Evolutionary conservation across 1,140 invertebrate species (phyloP).

Genomic region (Coptotermes formosanus): DNA sequence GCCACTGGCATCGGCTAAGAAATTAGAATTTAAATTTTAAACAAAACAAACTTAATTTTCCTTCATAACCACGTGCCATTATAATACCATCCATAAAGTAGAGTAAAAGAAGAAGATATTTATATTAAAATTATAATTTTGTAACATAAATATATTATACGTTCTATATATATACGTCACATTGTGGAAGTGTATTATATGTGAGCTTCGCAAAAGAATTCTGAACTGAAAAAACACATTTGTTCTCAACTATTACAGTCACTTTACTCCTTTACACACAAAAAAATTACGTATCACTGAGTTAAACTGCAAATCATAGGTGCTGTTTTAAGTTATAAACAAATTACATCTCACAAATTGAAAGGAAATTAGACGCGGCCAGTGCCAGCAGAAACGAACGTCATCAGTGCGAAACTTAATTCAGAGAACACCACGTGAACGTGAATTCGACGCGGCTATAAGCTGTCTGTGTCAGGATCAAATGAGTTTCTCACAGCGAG

Average conservation of each 20-base stretch:
- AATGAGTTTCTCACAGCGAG: not conserved
- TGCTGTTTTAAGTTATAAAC: not conserved
- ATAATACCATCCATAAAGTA: not conserved
- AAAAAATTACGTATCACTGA: not conserved
- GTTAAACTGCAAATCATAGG: not conserved
- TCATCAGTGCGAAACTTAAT: not conserved
- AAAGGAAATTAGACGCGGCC: not conserved
- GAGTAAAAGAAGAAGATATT: slow-evolving; percentile 15
- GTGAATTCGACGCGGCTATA: not conserved
- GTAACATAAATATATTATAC: not conserved
- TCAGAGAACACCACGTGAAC: not conserved
- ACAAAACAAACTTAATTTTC: not conserved
- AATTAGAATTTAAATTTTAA: not conserved
- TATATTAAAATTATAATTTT: slow-evolving; percentile 20
- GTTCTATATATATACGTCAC: not conserved
- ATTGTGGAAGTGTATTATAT: not conserved
- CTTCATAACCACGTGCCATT: not conserved
- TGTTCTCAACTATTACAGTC: not conserved
- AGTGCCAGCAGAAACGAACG: not conserved
- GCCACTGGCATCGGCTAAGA: slow-evolving; percentile 27
- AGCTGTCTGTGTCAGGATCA: not conserved
- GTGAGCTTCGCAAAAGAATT: not conserved
- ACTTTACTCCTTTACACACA: not conserved
- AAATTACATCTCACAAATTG: not conserved
- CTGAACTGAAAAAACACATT: not conserved